Evolutionary conservation across 1,140 invertebrate species (phyloP), one percentile per base, ranked within the genome.

Genomic region (Zaprionus capensis): DNA sequence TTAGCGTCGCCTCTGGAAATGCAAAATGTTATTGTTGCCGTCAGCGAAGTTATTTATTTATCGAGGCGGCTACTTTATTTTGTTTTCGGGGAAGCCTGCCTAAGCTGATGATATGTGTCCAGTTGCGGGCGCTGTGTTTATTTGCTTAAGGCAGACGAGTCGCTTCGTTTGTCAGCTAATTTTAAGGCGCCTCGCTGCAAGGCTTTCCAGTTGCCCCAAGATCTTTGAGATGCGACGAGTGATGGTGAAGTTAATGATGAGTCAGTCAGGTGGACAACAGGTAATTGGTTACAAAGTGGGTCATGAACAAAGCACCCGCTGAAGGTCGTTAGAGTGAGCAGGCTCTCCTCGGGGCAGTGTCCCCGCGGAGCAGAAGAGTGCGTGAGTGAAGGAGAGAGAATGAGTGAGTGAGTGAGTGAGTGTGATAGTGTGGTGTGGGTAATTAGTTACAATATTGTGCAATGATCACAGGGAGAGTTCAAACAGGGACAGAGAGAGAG

Each of bases 1-100:
- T 71, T 49, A 64, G 31, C 46, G 34, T 57, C 68, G 80, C 80
- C 80, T 71, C 70, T 76, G 82, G 78, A 76, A 79, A 85, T 67
- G 38, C 49, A 24, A 57, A 9, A 57, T 77, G 41, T 77, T 64
- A 12, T 62, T 67, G 64, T 61, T 67, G 58, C 51, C 76, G 36
- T 70, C 67, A 62, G 69, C 56, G n/a, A 41, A 68, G 28, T 64
- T 73, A 26, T 73, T 73, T 77, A 69, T 58, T 78, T 71, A 51
- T 67, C 51, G 15, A 68, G 58, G 58, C 69, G 41, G 70, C 81
- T 80, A 84, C 77, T 80, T 71, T 56, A 78, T 68, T 78, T 78
- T 62, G 57, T 38, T 66, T 17, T 14, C 12, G 14, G 14, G 51
- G 26, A 5, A n/a, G 15, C n/a, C 41, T 17, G 41, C 24, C 22